phyloP scores from a whole-genome alignment of 2,888 invertebrate genomes.

The Cabera pusaria region DNA sequence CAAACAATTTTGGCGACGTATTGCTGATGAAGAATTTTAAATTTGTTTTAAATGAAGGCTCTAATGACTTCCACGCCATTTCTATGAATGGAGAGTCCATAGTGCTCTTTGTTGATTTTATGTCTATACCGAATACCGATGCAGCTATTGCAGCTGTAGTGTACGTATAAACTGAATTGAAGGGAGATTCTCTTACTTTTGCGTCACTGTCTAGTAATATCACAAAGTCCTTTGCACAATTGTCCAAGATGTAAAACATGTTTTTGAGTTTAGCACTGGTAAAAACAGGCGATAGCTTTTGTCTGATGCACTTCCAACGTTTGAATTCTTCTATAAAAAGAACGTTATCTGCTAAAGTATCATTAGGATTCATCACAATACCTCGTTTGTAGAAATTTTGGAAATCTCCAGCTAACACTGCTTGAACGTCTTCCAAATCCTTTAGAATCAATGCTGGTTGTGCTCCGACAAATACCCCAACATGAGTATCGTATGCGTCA shows the following conservation, averaged over 20 bases:
- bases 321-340: slow-evolving; percentile 53
- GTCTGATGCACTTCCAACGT: slow-evolving; percentile 62
- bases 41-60: slow-evolving; percentile 37
- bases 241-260: slow-evolving; percentile 63
- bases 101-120: slow-evolving; percentile 44
- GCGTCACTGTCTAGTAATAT: slow-evolving; percentile 41
- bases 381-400: slow-evolving; percentile 58
- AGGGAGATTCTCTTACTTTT: slow-evolving; percentile 43
- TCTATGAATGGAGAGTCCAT: slow-evolving; percentile 62
- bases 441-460: slow-evolving; percentile 50
- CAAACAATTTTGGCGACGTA: slow-evolving; percentile 43
- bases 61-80: slow-evolving; percentile 48
- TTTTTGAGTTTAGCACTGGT: slow-evolving; percentile 60
- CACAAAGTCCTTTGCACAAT: slow-evolving; percentile 55
- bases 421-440: slow-evolving; percentile 54
- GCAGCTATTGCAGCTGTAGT: slow-evolving; percentile 60
- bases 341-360: slow-evolving; percentile 54
- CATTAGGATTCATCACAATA: slow-evolving; percentile 45
- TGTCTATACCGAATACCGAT: slow-evolving; percentile 69
- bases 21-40: slow-evolving; percentile 37
- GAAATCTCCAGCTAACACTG: slow-evolving; percentile 53
- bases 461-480: slow-evolving; percentile 48
- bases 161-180: slow-evolving; percentile 50
- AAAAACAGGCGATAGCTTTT: slow-evolving; percentile 65
- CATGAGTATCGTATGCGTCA: slow-evolving; percentile 41